Evolutionary conservation across 2,797 vertebrate species (phyloP).

Genomic region (Poecilia velifera): DNA sequence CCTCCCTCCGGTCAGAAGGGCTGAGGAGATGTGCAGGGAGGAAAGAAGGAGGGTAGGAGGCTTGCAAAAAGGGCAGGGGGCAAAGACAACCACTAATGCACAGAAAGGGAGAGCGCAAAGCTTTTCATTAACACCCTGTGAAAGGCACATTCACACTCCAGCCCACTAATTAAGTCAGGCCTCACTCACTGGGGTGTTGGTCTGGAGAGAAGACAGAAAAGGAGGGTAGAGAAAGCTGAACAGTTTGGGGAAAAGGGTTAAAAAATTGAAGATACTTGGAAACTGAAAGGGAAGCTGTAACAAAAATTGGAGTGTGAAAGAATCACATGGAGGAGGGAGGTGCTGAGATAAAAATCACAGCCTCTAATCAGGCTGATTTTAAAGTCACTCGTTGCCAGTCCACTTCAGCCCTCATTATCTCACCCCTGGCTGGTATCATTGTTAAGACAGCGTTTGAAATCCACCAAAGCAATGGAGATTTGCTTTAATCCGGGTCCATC

Average conservation of each 20-base stretch:
- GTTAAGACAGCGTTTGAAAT: slow-evolving; percentile 90
- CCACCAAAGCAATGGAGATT: slow-evolving; percentile 92
- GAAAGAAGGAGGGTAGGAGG: slow-evolving; percentile 61
- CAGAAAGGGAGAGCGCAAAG: slow-evolving; percentile 87
- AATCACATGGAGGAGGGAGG: slow-evolving; percentile 46
- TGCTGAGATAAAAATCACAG: slow-evolving; percentile 63
- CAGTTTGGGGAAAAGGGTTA: slow-evolving; percentile 18
- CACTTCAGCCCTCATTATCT: slow-evolving; percentile 90
- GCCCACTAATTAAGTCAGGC: slow-evolving; percentile 91
- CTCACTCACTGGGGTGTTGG: slow-evolving; percentile 85
- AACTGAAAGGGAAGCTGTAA: slow-evolving; percentile 50
- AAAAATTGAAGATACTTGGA: slow-evolving; percentile 40
- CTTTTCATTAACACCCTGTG: slow-evolving; percentile 94
- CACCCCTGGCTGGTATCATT: slow-evolving; percentile 89
- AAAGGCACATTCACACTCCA: slow-evolving; percentile 91
- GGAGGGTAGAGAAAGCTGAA: slow-evolving; percentile 42
- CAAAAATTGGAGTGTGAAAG: slow-evolving; percentile 40
- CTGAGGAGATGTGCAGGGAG: slow-evolving; percentile 61
- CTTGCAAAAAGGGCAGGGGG: slow-evolving; percentile 65
- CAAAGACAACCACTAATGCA: slow-evolving; percentile 78
- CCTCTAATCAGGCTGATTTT: slow-evolving; percentile 88
- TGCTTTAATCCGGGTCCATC: slow-evolving; percentile 91
- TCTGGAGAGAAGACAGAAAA: slow-evolving; percentile 46
- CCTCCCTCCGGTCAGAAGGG: slow-evolving; percentile 78
- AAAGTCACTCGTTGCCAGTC: slow-evolving; percentile 85